Conservation (phyloP, 2,113 vertebrate genomes). For the Varanus salvator region DNA sequence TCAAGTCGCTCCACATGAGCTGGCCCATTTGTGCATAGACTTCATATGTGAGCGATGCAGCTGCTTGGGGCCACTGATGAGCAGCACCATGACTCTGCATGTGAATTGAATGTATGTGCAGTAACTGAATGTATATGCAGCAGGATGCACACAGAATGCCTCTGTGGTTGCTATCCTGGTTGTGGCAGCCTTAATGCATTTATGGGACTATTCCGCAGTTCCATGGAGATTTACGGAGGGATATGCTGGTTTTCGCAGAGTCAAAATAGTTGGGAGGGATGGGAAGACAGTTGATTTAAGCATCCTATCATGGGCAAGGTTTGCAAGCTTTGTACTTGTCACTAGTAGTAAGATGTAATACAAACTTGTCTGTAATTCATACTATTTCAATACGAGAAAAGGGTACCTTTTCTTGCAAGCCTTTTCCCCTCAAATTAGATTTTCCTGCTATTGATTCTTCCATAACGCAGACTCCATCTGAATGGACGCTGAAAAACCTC, state of each 20-base stretch:
- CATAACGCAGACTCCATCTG: slow-evolving; percentile 59
- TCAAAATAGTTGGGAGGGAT: not conserved
- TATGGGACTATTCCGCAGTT: not conserved
- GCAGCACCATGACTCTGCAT: not conserved
- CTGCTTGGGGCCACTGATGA: not conserved
- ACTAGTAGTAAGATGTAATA: slow-evolving; percentile 35
- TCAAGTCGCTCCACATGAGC: not conserved
- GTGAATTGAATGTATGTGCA: accelerated
- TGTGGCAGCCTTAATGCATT: not conserved
- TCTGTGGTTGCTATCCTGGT: not conserved
- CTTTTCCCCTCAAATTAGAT: slow-evolving; percentile 59
- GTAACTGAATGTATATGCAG: not conserved
- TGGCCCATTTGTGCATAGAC: too few relatives aligned
- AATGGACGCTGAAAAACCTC: slow-evolving; percentile 56
- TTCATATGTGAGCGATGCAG: not conserved
- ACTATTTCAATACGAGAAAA: slow-evolving; percentile 40
- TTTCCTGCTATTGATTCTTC: slow-evolving; percentile 61
- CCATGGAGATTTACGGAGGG: slow-evolving; percentile 25
- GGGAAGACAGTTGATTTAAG: slow-evolving; percentile 9
- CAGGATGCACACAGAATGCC: not conserved
- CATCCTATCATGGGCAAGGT: accelerated
- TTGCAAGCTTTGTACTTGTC: slow-evolving; percentile 29
- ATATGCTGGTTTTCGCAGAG: slow-evolving; percentile 1
- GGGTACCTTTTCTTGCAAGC: slow-evolving; percentile 47
- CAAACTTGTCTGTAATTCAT: slow-evolving; percentile 50